phyloP scores from a whole-genome alignment of 2,888 invertebrate species.

The Cylloceria caligata region DNA sequence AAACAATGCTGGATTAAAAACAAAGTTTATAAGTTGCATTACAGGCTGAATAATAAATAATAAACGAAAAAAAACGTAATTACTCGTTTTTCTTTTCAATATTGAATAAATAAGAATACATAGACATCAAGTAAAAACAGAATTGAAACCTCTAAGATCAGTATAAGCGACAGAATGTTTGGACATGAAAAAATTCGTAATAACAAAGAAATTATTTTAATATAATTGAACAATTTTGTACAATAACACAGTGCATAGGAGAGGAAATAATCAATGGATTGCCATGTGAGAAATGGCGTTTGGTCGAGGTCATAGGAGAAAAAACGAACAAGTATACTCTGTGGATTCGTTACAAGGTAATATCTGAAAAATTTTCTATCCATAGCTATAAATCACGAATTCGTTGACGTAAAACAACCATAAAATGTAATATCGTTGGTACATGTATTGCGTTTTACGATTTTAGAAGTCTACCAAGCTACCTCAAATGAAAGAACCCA shows the following conservation, averaged over 20 bases:
- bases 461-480: slow-evolving; percentile 77
- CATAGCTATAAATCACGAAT: not conserved
- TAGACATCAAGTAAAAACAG: too few relatives aligned
- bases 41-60: too few relatives aligned
- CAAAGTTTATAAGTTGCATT: not conserved
- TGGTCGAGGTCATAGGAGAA: slow-evolving; percentile 89
- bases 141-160: too few relatives aligned
- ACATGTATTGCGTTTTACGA: not conserved
- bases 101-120: too few relatives aligned
- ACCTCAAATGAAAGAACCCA: slow-evolving; percentile 76
- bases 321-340: slow-evolving; percentile 95
- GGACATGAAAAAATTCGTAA: slow-evolving; percentile 41
- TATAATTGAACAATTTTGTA: not conserved
- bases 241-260: slow-evolving; percentile 84
- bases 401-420: not conserved
- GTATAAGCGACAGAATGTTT: too few relatives aligned
- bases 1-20: too few relatives aligned
- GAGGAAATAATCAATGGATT: slow-evolving; percentile 90
- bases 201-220: slow-evolving; percentile 5
- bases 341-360: slow-evolving; percentile 92
- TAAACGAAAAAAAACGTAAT: not conserved
- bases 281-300: slow-evolving; percentile 92
- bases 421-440: not conserved
- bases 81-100: too few relatives aligned
- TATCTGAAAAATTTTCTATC: not conserved